Percentiles rank a stretch among this genome's conserved stretches.
Evolutionary conservation across 1,140 invertebrate genomes (phyloP).

Genomic region (Cherax quadricarinatus): DNA sequence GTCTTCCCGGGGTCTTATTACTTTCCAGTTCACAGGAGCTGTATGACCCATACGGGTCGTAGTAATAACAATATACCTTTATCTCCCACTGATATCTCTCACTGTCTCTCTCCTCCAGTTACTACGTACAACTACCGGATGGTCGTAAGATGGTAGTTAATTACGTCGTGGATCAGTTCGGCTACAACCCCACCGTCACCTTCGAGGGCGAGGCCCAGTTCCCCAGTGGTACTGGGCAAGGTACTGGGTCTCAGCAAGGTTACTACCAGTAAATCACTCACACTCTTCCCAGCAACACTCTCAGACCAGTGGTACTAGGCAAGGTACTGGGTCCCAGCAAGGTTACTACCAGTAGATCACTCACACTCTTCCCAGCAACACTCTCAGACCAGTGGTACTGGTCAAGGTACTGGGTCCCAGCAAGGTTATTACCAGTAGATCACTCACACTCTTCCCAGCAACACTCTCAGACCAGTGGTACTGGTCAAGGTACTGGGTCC

Average conservation of each 20-base stretch:
- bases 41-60: too few species aligned
- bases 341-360: too few species aligned
- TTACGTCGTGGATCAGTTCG: slow-evolving; percentile 14
- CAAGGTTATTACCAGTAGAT: too few species aligned
- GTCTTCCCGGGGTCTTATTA: too few species aligned
- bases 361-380: background rate
- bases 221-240: background rate
- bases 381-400: too few species aligned
- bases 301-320: too few species aligned
- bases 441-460: too few species aligned
- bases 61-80: too few species aligned
- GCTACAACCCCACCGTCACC: slow-evolving; percentile 33
- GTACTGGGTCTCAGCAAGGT: background rate
- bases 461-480: background rate
- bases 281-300: background rate
- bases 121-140: slow-evolving; percentile 32
- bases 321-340: too few species aligned
- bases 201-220: slow-evolving; percentile 36
- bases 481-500: background rate
- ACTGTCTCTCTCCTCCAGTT: background rate
- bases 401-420: too few species aligned
- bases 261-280: background rate
- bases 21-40: too few species aligned
- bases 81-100: too few species aligned
- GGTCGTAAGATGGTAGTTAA: slow-evolving; percentile 10